Base-by-base conservation (phyloP, 2,113 vertebrate genomes). In the Cryptomyrus ogoouensis region DNA sequence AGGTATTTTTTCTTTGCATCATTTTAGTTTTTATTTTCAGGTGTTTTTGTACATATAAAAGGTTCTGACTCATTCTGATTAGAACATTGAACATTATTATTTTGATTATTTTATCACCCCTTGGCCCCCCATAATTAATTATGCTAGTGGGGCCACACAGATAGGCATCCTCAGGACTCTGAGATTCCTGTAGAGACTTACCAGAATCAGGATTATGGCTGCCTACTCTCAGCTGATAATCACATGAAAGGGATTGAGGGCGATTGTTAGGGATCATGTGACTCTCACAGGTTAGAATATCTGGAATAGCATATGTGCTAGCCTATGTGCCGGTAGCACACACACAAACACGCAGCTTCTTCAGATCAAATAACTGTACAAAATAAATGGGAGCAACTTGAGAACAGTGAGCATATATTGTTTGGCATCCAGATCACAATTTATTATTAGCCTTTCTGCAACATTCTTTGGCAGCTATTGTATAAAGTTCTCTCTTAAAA, bases 161-260 rank as follows among this genome's bases (percentile, higher is more conserved):
- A 31, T 70, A 27, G n/a, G 24, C 58, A 66, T 27, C 7, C 56
- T 2, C 56, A n/a, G 56, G 24, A 24, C 7, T 66, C 10, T 5
- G 10, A 70, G 92, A 91, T 83, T 90, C 90, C 88, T n/a, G 87
- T 9, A 56, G 84, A 83, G 42, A 50, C 53, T 94, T 93, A 94
- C 93, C 93, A 52, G 42, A 88, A 44, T 91, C 92, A 91, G 95
- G 95, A 95, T 96, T 96, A 95, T 66, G 90, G 89, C 86, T 91
- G 91, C 56, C 92, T 90, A 85, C 91, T 52, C 93, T 98, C 98
- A 98, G 97, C 96, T 98, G 98, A 98, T 93, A 91, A 95, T 98
- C 98, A 98, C 98, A 98, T 98, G 98, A 96, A 97, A 95, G 56
- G 94, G 97, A 96, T 97, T 97, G 95, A 92, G 92, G 94, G 94